These are phyloP conservation scores for Cotesia typhae DNA, from an alignment of 1,140 invertebrate species.

Conservation along the genomic window DNA sequence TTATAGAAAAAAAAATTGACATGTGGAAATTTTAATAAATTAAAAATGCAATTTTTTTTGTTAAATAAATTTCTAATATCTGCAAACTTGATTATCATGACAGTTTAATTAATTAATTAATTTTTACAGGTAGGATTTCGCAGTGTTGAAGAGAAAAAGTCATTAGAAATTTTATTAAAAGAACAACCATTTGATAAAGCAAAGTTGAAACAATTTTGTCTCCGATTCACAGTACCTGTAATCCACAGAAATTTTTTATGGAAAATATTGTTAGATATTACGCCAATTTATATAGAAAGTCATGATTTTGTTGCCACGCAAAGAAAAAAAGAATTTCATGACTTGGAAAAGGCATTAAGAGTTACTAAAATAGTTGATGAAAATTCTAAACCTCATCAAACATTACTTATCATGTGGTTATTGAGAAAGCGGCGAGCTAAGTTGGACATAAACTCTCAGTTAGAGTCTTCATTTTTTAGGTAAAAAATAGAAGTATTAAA, in stretches of 20 bases:
- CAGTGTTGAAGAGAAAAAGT: constrained; percentile 91
- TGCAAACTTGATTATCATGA: constrained; percentile 8
- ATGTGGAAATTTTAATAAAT: too few relatives aligned
- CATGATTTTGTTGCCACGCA: constrained; percentile 79
- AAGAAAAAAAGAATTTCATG: constrained; percentile 76
- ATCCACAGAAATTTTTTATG: constrained; percentile 84
- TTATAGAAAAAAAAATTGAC: not conserved
- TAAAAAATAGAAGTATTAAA: constrained; percentile 35
- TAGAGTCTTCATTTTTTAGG: constrained; percentile 60
- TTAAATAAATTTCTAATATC: not conserved
- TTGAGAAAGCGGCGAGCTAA: constrained; percentile 74
- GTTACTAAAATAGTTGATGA: constrained; percentile 71
- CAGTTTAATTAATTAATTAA: constrained; percentile 2
- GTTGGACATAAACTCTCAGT: constrained; percentile 67
- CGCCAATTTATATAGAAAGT: constrained; percentile 78
- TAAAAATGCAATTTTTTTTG: too few relatives aligned
- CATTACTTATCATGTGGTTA: constrained; percentile 80
- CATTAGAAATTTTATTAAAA: constrained; percentile 89
- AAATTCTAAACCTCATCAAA: constrained; percentile 68
- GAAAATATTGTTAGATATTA: constrained; percentile 82
- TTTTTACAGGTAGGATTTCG: constrained; percentile 78
- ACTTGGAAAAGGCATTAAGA: constrained; percentile 76
- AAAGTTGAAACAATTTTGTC: constrained; percentile 86
- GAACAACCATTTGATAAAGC: constrained; percentile 83
- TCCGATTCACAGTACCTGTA: constrained; percentile 82